These are phyloP conservation scores for Anthopleura xanthogrammica DNA, from an alignment of 92 coral and sea anemone species.

Conservation along the genomic window DNA sequence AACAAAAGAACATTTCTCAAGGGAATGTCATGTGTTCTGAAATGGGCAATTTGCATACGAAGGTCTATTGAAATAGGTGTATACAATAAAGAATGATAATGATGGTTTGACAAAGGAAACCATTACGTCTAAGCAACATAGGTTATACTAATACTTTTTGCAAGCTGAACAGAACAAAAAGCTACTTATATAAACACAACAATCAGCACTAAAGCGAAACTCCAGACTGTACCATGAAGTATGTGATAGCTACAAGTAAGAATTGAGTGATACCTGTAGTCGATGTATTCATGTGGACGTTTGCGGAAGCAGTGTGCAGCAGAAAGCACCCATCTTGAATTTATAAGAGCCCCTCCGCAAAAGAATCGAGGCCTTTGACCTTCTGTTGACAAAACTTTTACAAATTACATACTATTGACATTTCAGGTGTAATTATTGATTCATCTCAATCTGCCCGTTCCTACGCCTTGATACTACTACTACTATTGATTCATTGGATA, in stretches of 20 bases:
- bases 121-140: too few relatives aligned
- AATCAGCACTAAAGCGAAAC: too few relatives aligned
- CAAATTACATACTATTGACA: not conserved
- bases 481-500: too few relatives aligned
- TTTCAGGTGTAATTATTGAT: not conserved
- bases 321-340: constrained; percentile 38
- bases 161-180: not conserved
- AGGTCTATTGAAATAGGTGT: too few relatives aligned
- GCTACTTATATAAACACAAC: not conserved
- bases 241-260: not conserved
- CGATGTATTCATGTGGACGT: not conserved
- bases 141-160: too few relatives aligned
- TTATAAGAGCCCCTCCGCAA: constrained; percentile 53
- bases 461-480: too few relatives aligned
- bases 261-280: not conserved
- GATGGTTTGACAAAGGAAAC: too few relatives aligned
- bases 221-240: not conserved
- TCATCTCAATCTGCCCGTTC: too few relatives aligned
- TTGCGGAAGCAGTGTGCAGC: constrained; percentile 53
- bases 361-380: constrained; percentile 2
- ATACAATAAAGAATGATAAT: too few relatives aligned
- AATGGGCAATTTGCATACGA: too few relatives aligned
- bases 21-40: too few relatives aligned
- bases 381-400: not conserved
- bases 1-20: too few relatives aligned